Evolutionary conservation across 2,888 invertebrate species (phyloP).

Genomic region (Ophion slaviceki): DNA sequence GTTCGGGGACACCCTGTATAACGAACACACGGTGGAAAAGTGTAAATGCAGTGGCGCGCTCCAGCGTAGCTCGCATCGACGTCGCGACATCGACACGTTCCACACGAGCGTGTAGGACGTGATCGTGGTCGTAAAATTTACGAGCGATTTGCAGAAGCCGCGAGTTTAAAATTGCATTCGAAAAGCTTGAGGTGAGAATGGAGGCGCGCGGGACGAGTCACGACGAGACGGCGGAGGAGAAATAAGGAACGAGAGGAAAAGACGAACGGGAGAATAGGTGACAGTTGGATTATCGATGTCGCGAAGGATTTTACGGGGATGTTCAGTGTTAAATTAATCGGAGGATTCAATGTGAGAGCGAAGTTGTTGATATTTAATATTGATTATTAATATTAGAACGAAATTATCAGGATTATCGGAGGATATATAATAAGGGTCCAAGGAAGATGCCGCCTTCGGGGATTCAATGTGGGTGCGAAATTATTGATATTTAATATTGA

Average conservation of each 20-base stretch:
- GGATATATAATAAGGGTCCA: no score
- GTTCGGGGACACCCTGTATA: no score
- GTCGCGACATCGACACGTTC: conserved; percentile 23
- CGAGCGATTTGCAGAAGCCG: conserved; percentile 66
- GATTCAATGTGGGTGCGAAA: no score
- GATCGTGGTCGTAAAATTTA: conserved; percentile 69
- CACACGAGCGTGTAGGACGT: conserved; percentile 33
- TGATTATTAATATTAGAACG: neutral
- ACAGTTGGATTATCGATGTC: conserved; percentile 2
- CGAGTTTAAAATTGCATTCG: conserved; percentile 67
- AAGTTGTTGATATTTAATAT: neutral
- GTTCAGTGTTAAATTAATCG: conserved; percentile 4
- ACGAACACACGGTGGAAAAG: conserved; percentile 14
- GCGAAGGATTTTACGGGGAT: conserved; percentile 1
- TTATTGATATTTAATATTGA: no score
- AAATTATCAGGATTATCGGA: no score
- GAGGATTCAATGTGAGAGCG: neutral
- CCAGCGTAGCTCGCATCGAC: conserved; percentile 24
- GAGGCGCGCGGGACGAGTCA: neutral
- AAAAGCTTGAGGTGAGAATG: conserved; percentile 49
- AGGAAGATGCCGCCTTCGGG: no score
- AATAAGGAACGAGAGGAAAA: conserved; percentile 34
- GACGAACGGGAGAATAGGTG: neutral
- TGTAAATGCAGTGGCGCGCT: conserved; percentile 24
- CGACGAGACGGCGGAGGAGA: neutral